Evolutionary conservation across 2,797 vertebrate species (phyloP).

Genomic region (Muscicapa comitata): DNA sequence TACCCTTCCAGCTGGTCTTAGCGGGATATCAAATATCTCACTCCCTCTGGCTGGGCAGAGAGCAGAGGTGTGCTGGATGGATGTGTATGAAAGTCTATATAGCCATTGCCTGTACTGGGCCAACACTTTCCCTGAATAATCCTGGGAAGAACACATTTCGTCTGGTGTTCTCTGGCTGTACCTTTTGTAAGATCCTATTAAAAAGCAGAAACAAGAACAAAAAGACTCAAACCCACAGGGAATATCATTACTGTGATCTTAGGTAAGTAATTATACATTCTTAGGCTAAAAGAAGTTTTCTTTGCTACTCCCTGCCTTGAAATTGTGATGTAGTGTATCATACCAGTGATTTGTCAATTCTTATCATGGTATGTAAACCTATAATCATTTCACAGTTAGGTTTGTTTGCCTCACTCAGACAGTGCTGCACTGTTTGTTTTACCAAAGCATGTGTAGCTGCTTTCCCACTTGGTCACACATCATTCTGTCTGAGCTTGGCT

Average conservation of each 20-base stretch:
- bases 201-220: neutral
- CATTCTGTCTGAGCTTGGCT: neutral
- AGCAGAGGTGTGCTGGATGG: neutral
- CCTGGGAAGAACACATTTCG: neutral
- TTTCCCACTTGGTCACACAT: neutral
- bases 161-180: neutral
- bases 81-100: neutral
- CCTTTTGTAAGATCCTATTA: neutral
- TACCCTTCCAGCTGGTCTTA: neutral
- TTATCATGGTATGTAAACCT: neutral
- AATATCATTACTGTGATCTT: neutral
- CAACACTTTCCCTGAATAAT: neutral
- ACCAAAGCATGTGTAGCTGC: neutral
- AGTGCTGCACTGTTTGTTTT: neutral
- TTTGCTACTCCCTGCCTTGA: neutral
- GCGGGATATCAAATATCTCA: neutral
- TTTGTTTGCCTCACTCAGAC: neutral
- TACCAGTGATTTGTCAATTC: neutral
- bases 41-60: neutral
- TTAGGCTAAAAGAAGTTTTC: neutral
- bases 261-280: neutral
- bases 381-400: neutral
- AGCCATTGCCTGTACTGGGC: neutral
- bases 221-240: fast-evolving
- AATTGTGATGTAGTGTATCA: neutral